These are phyloP conservation scores for Dryococelus australis DNA, from an alignment of 2,888 invertebrate species.

Conservation along the genomic window DNA sequence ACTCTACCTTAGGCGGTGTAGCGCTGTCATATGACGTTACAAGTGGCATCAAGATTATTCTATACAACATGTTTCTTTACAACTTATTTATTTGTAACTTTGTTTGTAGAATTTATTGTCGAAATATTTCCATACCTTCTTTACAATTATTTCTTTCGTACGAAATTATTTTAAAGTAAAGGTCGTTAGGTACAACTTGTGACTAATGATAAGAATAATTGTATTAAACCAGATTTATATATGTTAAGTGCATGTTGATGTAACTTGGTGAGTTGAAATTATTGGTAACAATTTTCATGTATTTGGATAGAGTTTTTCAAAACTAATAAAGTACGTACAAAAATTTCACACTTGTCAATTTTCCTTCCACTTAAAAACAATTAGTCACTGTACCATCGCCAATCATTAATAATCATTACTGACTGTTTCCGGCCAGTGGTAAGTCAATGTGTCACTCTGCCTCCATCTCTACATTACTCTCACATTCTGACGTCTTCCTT, in stretches of 20 bases:
- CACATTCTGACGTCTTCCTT: too few species aligned
- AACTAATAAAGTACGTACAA: background rate
- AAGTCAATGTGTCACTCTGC: too few species aligned
- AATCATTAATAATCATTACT: too few species aligned
- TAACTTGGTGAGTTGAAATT: background rate
- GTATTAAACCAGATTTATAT: background rate
- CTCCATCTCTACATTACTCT: too few species aligned
- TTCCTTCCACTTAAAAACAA: too few species aligned
- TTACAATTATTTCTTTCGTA: background rate
- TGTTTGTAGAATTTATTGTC: background rate
- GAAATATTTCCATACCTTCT: background rate
- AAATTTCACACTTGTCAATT: background rate
- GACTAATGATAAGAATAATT: background rate
- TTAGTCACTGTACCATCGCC: too few species aligned
- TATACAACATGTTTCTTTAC: too few species aligned
- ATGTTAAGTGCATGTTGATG: conserved; percentile 1
- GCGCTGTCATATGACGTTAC: too few species aligned
- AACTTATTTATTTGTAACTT: background rate
- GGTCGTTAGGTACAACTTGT: background rate
- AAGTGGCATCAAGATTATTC: too few species aligned
- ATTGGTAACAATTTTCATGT: background rate
- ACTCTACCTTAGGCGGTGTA: too few species aligned
- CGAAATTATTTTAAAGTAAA: background rate
- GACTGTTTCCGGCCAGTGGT: too few species aligned
- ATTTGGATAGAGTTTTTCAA: background rate